Base-by-base conservation (phyloP, 2,888 invertebrate species). In the Melieria crassipennis region DNA sequence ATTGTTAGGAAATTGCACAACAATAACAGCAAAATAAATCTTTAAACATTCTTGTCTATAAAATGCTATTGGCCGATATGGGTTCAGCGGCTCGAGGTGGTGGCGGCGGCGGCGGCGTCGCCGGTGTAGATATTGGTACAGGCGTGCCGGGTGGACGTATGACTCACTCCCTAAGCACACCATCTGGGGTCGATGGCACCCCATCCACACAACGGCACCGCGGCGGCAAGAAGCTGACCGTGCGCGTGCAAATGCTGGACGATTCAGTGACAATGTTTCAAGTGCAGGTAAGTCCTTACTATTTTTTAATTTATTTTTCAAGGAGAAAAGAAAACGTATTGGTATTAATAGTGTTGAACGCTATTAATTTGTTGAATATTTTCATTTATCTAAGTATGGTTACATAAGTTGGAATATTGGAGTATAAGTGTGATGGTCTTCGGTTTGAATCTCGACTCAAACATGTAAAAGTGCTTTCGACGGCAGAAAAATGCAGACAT, bases 201-300 rank as follows among this genome's bases (percentile, higher is more conserved):
- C 88, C 89, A 75, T 89, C 93, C 75, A 93, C 94, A 76, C 93
- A 94, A 67, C 89, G 93, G 78, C 93, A 94, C 78, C 94, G 93
- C 81, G 94, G 94, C 83, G 95, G 95, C 84, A 96, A 96, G 88
- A 95, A 96, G 92, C 89, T 96, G 75, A 94, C 94, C 69, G 92
- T 95, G 75, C 89, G 94, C 79, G 93, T 96, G 70, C 94, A 94
- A 88, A 95, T 95, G 95, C 89, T 96, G 78, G 95, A 96, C 86
- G 96, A 96, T 87, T 91, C 93, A 67, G 89, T 94, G 84, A 95
- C 95, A 79, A 93, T 95, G 90, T 96, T 96, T 88, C 95, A 96
- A 91, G 93, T 96, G 78, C 95, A 96, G 93, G 95, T 95, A 84
- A 88, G 90, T 82, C 7, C 92, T 7, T 42, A 1, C 10, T 16